phyloP scores from a whole-genome alignment of 2,888 invertebrate genomes.

The Venusia cambrica region DNA sequence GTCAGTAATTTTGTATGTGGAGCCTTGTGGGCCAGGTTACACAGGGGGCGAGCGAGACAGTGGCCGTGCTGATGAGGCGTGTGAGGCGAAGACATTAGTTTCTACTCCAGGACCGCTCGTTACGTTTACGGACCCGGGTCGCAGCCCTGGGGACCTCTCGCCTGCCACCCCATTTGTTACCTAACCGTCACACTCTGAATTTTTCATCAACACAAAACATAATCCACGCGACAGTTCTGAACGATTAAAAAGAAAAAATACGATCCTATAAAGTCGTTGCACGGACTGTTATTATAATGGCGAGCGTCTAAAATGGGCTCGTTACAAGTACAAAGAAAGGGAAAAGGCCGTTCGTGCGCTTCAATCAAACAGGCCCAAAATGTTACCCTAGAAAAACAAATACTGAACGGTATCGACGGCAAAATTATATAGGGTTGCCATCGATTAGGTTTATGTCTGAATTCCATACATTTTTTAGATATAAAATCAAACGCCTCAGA shows the following conservation, averaged over 20 bases:
- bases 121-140: conserved; percentile 35
- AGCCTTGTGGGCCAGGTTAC: too few species aligned
- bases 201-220: conserved; percentile 43
- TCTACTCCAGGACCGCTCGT: conserved; percentile 45
- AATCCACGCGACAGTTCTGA: conserved; percentile 14
- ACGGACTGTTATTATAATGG: conserved; percentile 14
- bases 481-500: too few species aligned
- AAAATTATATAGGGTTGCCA: conserved; percentile 33
- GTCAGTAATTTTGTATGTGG: conserved; percentile 16
- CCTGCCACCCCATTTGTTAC: conserved; percentile 49
- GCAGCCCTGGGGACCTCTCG: conserved; percentile 42
- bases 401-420: conserved; percentile 38
- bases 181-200: conserved; percentile 44
- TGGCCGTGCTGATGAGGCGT: conserved; percentile 48
- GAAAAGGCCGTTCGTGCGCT: conserved; percentile 36
- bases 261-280: conserved; percentile 17
- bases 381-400: conserved; percentile 64
- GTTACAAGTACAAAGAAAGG: conserved; percentile 24
- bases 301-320: conserved; percentile 20
- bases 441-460: too few species aligned
- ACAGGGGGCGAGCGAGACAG: conserved; percentile 27
- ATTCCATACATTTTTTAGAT: too few species aligned
- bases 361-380: conserved; percentile 62
- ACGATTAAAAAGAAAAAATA: conserved; percentile 24
- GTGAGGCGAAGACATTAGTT: conserved; percentile 53